These are phyloP conservation scores for Hartigia nigra DNA, from an alignment of 2,888 invertebrate genomes.

Conservation along the genomic window DNA sequence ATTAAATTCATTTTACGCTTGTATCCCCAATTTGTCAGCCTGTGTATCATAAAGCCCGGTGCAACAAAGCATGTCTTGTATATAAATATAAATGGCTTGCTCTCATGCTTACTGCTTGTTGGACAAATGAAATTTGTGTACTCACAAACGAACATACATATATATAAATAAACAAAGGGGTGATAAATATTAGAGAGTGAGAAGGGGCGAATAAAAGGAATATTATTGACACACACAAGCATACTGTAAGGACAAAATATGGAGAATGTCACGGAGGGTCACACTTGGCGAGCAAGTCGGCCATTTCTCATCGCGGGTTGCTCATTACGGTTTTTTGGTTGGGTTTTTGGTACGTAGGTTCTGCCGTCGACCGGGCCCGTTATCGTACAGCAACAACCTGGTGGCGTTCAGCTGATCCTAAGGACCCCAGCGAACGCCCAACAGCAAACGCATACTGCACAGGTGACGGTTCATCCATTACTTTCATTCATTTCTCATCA, in stretches of 20 bases:
- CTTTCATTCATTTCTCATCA: constrained; percentile 24
- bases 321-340: constrained; percentile 10
- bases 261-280: neutral
- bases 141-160: neutral
- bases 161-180: neutral
- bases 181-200: neutral
- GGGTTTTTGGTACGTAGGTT: constrained; percentile 54
- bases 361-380: constrained; percentile 68
- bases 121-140: neutral
- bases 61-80: neutral
- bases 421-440: constrained; percentile 71
- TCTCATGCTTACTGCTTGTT: neutral
- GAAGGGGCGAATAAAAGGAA: neutral
- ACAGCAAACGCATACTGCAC: constrained; percentile 65
- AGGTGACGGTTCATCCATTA: constrained; percentile 62
- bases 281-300: neutral
- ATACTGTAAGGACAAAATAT: neutral
- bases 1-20: neutral
- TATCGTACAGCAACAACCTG: constrained; percentile 74
- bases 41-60: neutral
- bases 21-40: neutral
- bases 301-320: neutral
- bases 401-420: constrained; percentile 78
- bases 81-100: neutral
- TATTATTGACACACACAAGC: neutral